phyloP scores from a whole-genome alignment of 2,888 invertebrate species.

The Drosophila affinis region DNA sequence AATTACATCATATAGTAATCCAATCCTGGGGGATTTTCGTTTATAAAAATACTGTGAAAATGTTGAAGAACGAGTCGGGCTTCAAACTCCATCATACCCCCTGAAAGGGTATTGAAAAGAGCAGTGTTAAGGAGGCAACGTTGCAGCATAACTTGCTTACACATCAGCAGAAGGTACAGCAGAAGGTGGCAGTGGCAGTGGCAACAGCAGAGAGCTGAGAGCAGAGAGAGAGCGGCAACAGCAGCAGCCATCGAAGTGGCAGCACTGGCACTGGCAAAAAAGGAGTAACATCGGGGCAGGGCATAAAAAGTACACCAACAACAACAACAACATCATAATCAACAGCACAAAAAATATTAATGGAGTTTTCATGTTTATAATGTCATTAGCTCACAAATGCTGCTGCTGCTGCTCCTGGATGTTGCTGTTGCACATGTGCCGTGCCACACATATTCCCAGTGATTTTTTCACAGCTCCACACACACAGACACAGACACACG shows the following conservation, averaged over 20 bases:
- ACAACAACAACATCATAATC: conserved; percentile 73
- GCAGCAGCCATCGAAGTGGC: conserved; percentile 28
- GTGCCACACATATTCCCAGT: conserved; percentile 70
- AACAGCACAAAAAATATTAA: conserved; percentile 73
- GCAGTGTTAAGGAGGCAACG: conserved; percentile 45
- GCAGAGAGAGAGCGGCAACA: conserved; percentile 38
- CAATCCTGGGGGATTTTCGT: not conserved
- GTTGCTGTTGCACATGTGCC: conserved; percentile 68
- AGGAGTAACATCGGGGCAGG: conserved; percentile 52
- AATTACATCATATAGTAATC: not conserved
- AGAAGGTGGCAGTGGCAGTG: not conserved
- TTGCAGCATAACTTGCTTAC: conserved; percentile 33
- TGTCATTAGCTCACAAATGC: conserved; percentile 82
- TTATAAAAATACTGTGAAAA: not conserved
- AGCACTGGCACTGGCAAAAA: conserved; percentile 18
- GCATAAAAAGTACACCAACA: conserved; percentile 70
- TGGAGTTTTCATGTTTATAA: conserved; percentile 82
- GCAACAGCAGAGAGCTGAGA: no score
- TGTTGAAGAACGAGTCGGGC: no score
- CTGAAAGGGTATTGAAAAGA: conserved; percentile 44
- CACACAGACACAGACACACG: conserved; percentile 55
- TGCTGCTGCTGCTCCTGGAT: conserved; percentile 63
- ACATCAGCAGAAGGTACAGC: conserved; percentile 16
- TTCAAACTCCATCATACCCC: not conserved
- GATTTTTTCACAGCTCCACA: conserved; percentile 69